Base-by-base conservation (phyloP, 2,888 invertebrate species). In the Eucera pruinosa region DNA sequence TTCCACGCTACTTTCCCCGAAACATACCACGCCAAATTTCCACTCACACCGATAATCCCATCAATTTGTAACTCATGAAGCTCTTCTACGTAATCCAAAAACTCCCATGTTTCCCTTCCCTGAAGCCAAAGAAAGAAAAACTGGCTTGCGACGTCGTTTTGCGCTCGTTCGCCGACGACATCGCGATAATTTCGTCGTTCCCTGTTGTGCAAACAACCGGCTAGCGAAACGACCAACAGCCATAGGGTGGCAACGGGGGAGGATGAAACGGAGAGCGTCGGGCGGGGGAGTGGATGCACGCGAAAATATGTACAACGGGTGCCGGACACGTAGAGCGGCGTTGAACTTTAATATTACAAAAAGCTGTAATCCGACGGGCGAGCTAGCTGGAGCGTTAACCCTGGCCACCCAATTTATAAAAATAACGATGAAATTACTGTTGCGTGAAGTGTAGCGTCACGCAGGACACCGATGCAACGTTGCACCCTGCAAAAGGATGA, bases 391-490 rank as follows among this genome's bases (percentile, higher is more conserved):
- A 91, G 91, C 92, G 91, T 91, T 90, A 92, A 92, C 91, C 89
- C 89, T 81, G 78, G 82, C 81, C 89, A 89, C 88, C 91, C 91
- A 92, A 92, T 91, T 92, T 92, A 91, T 91, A 92, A 92, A 92
- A 92, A 91, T 92, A 92, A 92, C 91, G 92, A 92, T 91, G 90
- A 90, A 92, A 91, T 91, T 89, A 91, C 90, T 92, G 92, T 91
- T 90, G 91, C 92, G 89, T 92, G 89, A 91, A 91, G 81, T 84
- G 85, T 87, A 84, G 83, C 87, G 83, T 82, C 84, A 86, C 85
- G 85, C 84, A 85, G 85, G 85, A 88, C 84, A 89, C 84, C 84
- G 85, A 82, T 84, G 86, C 82, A 87, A 80, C 85, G 82, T 57
- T 84, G 87, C 87, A 87, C 80, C 81, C 85, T 64, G 83, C 83